Base-by-base conservation (phyloP, 1,140 invertebrate genomes). In the Vollenhovia emeryi region DNA sequence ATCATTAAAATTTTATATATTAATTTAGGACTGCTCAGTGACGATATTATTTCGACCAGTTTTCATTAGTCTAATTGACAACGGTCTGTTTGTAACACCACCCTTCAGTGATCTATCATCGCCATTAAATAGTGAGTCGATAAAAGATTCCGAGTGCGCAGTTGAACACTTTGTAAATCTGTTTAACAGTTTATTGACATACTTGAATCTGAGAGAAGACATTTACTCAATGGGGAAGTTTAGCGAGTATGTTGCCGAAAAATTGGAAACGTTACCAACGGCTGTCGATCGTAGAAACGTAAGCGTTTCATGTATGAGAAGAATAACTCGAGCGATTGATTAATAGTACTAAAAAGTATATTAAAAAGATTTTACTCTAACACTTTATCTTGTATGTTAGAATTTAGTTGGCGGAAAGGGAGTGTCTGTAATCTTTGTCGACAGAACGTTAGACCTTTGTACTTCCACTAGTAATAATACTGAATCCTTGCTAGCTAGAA, bases 381-480 rank as follows among this genome's bases (percentile, higher is more conserved):
- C 15, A 45, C 52, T 55, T 86, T 64, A 27, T 83, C 48, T 86
- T 71, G 62, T 87, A 92, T 92, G 50, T 92, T 79, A 88, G 87
- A 87, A 64, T 91, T 71, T 68, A 30, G 68, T 36, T 90, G 55
- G 45, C 69, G 85, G 82, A 45, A 95, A 95, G 66, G 96, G 95
- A 86, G 95, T 96, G 33, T 96, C 97, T 6, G 86, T 97, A 9
- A 95, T 97, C 71, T 94, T 97, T 55, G 91, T 97, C 30, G 97
- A 97, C 84, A 95, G 97, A 52, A 96, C 96, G 1, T 90, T 97
- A 27, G 97, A 97, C 91, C 90, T 97, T 21, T 96, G 96, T 86
- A 95, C 95, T 73, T 95, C 96, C 21, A 96, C 95, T 60, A 96
- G 95, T 89, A 95, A 96, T 89, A 95, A 95, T 59, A 95, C 95